phyloP scores from a whole-genome alignment of 2,797 vertebrate genomes.

The Gouania willdenowi region DNA sequence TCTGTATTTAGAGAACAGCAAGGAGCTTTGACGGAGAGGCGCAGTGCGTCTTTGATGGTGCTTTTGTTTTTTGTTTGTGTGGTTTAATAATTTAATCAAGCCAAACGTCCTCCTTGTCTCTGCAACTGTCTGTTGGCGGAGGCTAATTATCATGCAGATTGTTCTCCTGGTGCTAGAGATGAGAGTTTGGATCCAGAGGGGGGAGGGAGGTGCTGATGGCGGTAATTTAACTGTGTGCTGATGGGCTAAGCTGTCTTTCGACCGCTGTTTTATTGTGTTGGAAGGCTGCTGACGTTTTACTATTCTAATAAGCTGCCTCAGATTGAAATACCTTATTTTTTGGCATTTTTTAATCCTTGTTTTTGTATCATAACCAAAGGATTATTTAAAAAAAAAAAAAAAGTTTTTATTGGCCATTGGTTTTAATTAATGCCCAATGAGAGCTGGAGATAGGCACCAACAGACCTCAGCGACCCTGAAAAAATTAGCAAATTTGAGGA shows the following conservation, averaged over 20 bases:
- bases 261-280: slow-evolving; percentile 69
- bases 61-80: slow-evolving; percentile 76
- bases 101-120: slow-evolving; percentile 72
- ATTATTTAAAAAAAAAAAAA: too few species aligned
- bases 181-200: slow-evolving; percentile 73
- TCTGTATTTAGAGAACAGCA: slow-evolving; percentile 76
- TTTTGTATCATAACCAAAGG: too few species aligned
- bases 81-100: slow-evolving; percentile 81
- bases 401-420: too few species aligned
- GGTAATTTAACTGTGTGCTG: slow-evolving; percentile 73
- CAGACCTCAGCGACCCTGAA: too few species aligned
- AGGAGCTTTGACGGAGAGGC: slow-evolving; percentile 73
- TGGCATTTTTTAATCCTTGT: not conserved
- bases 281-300: slow-evolving; percentile 61
- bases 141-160: slow-evolving; percentile 81
- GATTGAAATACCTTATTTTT: slow-evolving; percentile 23
- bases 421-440: too few species aligned
- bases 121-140: slow-evolving; percentile 73
- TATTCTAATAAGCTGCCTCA: slow-evolving; percentile 56
- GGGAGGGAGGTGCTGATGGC: slow-evolving; percentile 55
- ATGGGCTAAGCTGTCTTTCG: slow-evolving; percentile 66
- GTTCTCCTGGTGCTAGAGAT: slow-evolving; percentile 78
- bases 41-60: slow-evolving; percentile 69
- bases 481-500: too few species aligned
- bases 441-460: too few species aligned